Conservation (phyloP, 2,888 invertebrate genomes). For the Leptodirus hochenwartii region DNA sequence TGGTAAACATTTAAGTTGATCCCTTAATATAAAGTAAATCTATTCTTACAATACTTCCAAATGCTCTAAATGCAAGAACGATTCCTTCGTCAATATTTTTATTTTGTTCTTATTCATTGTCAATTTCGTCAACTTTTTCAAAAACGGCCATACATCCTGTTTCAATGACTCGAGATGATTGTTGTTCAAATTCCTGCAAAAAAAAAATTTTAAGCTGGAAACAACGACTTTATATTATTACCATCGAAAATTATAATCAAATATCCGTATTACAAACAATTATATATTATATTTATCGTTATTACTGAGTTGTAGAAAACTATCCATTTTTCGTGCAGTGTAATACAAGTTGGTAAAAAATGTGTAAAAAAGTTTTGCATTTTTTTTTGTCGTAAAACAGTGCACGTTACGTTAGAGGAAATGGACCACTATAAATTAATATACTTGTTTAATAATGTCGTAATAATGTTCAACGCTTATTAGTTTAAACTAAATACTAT, state of each 20-base stretch:
- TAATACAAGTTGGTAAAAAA: too few relatives aligned
- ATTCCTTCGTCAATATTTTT: slow-evolving; percentile 47
- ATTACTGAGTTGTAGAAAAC: background rate
- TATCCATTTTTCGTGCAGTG: too few relatives aligned
- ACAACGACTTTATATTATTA: slow-evolving; percentile 3
- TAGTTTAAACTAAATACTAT: too few relatives aligned
- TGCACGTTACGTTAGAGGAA: too few relatives aligned
- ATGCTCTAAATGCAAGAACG: slow-evolving; percentile 48
- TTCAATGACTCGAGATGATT: slow-evolving; percentile 57
- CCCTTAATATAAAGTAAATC: slow-evolving; percentile 2
- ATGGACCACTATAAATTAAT: too few relatives aligned
- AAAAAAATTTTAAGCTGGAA: slow-evolving; percentile 8
- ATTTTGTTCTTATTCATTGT: slow-evolving; percentile 68
- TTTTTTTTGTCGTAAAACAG: too few relatives aligned
- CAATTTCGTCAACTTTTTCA: slow-evolving; percentile 51
- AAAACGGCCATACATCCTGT: slow-evolving; percentile 50
- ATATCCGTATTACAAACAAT: background rate
- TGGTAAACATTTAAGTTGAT: too few relatives aligned
- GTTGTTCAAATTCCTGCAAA: slow-evolving; percentile 43
- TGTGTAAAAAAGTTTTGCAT: too few relatives aligned
- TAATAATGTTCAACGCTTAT: too few relatives aligned
- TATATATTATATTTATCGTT: slow-evolving; percentile 1
- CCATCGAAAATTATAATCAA: slow-evolving; percentile 2
- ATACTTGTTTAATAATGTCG: too few relatives aligned
- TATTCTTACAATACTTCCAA: slow-evolving; percentile 49